Evolutionary conservation across 2,113 vertebrate genomes (phyloP), one percentile per base, ranked within the genome.

Genomic region (Mormyrus lacerda): DNA sequence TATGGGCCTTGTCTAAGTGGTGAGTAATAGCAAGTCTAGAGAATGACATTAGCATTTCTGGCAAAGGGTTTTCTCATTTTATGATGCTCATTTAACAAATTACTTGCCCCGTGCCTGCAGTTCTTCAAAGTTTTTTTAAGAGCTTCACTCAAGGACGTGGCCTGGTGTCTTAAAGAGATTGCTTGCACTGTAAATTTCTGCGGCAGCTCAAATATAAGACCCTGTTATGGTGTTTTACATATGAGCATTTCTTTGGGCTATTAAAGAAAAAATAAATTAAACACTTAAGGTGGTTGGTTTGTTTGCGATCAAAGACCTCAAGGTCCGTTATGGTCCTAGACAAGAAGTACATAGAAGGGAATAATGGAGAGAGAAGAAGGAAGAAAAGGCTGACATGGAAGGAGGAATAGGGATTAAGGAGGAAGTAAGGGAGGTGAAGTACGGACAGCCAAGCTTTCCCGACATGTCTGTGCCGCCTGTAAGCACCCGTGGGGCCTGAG

Each of bases 51-150:
- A 88, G 44, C 42, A 88, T 88, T 88, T 88, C 87, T 88, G 87
- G 87, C 58, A 48, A 27, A 88, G 53, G 44, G 87, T 87, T 45
- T 35, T 21, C 3, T 44, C 21, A 87, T 88, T 88, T 88, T 88
- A 88, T 88, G 87, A 88, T 42, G 61, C 61, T 88, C 87, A 88
- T 88, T 88, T 88, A 88, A 88, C 61, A 88, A 53, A 87, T 87
- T 87, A 87, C 87, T 88, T 69, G 61, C 87, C 87, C 61, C 24
- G 24, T 87, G 87, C 51, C 87, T 87, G 39, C 53, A 87, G 55
- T 61, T 87, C 35, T n/a, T 87, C 55, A 73, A 88, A 73, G 61
- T 88, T 88, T 88, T 88, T 47, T 88, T 69, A 88, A 73, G 17
- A 27, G 51, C 39, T 39, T 39, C 39, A 13, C 55, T 65, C 87